Evolutionary conservation across 2,113 vertebrate genomes (phyloP).

Genomic region (Catharus minimus): DNA sequence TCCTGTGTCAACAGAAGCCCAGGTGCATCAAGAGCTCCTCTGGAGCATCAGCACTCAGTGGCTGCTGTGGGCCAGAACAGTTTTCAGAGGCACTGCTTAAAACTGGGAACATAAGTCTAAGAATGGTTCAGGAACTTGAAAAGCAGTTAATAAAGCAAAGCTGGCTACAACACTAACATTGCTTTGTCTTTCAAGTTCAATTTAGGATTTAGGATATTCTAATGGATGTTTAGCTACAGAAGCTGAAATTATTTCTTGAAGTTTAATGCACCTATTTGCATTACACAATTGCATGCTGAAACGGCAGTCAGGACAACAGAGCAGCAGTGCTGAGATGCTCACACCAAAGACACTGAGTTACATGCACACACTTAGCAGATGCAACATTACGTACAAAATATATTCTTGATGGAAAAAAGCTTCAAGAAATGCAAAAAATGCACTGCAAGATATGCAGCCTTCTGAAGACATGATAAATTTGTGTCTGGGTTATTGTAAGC

Average conservation of each 20-base stretch:
- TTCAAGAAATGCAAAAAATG: neutral
- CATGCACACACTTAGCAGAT: neutral
- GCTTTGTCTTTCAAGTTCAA: neutral
- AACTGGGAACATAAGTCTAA: neutral
- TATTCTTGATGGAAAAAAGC: neutral
- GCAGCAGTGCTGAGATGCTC: neutral
- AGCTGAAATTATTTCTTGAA: neutral
- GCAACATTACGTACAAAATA: neutral
- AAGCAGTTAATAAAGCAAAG: neutral
- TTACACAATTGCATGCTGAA: neutral
- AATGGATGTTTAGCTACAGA: neutral
- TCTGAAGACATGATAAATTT: neutral
- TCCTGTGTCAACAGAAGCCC: accelerated
- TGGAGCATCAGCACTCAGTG: neutral
- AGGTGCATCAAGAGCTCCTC: neutral
- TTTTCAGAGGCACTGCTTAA: neutral
- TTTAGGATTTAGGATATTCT: neutral
- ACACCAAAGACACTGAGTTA: neutral
- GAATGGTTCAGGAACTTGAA: neutral
- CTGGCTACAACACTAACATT: neutral
- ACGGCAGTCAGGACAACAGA: neutral
- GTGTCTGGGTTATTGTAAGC: slow-evolving; percentile 9
- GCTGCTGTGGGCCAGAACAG: neutral
- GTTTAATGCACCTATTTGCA: neutral
- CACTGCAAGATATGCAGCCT: neutral